phyloP scores from a whole-genome alignment of 35 echinoderm and acorn worm species.

The Patiria miniata region DNA sequence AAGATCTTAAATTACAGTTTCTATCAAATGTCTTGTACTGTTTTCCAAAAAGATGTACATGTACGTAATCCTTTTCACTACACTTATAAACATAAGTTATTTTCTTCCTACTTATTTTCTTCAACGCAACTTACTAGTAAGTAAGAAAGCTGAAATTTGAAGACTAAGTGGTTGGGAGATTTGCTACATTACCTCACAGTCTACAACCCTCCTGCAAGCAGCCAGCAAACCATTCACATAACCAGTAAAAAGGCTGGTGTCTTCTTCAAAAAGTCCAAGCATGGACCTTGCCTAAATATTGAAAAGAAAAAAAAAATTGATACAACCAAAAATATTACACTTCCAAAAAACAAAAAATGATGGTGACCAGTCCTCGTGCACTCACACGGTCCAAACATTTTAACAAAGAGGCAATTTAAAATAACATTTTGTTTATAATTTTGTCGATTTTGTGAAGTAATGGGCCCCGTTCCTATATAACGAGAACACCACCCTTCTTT shows the following conservation, averaged over 20 bases:
- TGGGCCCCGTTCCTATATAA: background rate
- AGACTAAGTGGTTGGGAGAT: too few relatives aligned
- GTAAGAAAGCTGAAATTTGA: too few relatives aligned
- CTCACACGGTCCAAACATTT: background rate
- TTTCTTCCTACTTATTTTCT: too few relatives aligned
- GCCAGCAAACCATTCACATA: slow-evolving; percentile 41
- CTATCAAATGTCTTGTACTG: too few relatives aligned
- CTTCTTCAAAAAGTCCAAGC: slow-evolving; percentile 46
- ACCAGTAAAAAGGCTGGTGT: slow-evolving; percentile 8
- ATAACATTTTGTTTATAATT: background rate
- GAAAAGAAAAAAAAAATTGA: slow-evolving; percentile 4
- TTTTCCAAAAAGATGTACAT: too few relatives aligned
- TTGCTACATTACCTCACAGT: slow-evolving; percentile 40
- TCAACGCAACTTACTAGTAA: too few relatives aligned
- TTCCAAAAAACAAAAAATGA: background rate
- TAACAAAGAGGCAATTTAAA: background rate
- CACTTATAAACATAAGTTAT: too few relatives aligned
- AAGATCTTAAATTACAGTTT: too few relatives aligned
- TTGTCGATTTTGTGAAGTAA: background rate
- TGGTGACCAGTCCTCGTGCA: background rate
- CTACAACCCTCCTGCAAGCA: slow-evolving; percentile 44
- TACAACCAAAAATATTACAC: background rate
- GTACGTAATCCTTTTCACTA: too few relatives aligned
- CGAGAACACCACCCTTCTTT: too few relatives aligned
- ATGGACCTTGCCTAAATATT: slow-evolving; percentile 32